Conservation (phyloP, 2,113 vertebrate genomes). For the Phycodurus eques region DNA sequence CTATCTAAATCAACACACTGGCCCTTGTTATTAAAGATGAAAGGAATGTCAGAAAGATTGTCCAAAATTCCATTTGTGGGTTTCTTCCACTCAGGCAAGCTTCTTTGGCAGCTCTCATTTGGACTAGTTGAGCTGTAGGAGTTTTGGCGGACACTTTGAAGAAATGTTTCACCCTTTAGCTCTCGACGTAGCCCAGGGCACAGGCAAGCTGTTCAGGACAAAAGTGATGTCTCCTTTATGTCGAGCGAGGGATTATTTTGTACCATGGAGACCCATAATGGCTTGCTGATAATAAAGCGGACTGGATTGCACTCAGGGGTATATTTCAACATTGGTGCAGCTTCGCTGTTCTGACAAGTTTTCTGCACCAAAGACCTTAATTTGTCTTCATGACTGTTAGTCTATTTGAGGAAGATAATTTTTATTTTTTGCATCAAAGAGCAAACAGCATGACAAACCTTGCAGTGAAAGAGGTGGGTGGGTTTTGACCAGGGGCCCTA, state of each 20-base stretch:
- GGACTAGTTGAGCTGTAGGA: background rate
- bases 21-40: constrained; percentile 36
- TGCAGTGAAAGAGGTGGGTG: constrained; percentile 20
- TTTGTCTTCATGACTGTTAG: constrained; percentile 5
- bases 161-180: constrained; percentile 44
- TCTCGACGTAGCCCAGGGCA: constrained; percentile 25
- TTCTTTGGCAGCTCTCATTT: constrained; percentile 23
- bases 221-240: constrained; percentile 43
- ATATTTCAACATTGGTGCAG: constrained; percentile 24
- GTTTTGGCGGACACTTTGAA: constrained; percentile 36
- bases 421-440: constrained; percentile 29
- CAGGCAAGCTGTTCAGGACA: constrained; percentile 37
- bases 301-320: constrained; percentile 20
- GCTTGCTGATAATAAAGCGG: constrained; percentile 33
- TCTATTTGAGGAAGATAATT: constrained; percentile 2
- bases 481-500: constrained; percentile 20
- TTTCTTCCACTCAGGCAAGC: constrained; percentile 31
- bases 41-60: constrained; percentile 42
- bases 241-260: constrained; percentile 36
- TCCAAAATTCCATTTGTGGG: constrained; percentile 37
- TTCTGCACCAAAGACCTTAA: constrained; percentile 5
- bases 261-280: constrained; percentile 27
- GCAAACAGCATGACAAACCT: constrained; percentile 15
- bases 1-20: constrained; percentile 23
- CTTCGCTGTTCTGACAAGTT: constrained; percentile 31